Evolutionary conservation across 2,113 vertebrate species (phyloP).

Genomic region (Ammodramus savannarum): DNA sequence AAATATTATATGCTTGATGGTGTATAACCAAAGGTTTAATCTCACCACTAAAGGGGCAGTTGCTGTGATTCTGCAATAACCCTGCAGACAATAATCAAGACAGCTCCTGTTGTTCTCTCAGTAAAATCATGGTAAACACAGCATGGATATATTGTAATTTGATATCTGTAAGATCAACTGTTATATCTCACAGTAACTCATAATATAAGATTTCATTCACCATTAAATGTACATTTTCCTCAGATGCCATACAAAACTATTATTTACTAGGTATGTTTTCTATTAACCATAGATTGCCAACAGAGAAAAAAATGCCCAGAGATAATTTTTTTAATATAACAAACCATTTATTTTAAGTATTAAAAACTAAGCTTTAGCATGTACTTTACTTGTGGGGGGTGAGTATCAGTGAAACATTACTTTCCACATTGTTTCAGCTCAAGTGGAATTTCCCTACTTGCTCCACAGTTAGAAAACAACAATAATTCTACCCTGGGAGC

Average conservation of each 20-base stretch:
- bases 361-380: neutral
- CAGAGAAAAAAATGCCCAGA: slow-evolving; percentile 24
- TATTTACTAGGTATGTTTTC: slow-evolving; percentile 62
- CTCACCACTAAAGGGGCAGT: slow-evolving; percentile 74
- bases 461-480: neutral
- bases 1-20: slow-evolving; percentile 81
- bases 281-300: slow-evolving; percentile 62
- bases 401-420: neutral
- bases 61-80: slow-evolving; percentile 74
- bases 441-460: neutral
- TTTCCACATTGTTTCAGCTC: neutral
- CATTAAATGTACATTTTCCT: slow-evolving; percentile 69
- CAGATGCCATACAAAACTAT: slow-evolving; percentile 48
- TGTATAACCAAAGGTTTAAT: slow-evolving; percentile 80
- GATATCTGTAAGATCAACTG: slow-evolving; percentile 72
- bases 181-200: slow-evolving; percentile 67
- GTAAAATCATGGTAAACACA: slow-evolving; percentile 75
- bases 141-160: slow-evolving; percentile 75
- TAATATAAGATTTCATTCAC: slow-evolving; percentile 70
- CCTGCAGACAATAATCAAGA: slow-evolving; percentile 77
- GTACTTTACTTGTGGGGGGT: neutral
- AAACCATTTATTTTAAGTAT: neutral
- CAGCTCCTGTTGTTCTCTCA: slow-evolving; percentile 75
- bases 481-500: neutral
- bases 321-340: neutral